Evolutionary conservation across 1,140 invertebrate species (phyloP).

Genomic region (Oryctes rhinoceros): DNA sequence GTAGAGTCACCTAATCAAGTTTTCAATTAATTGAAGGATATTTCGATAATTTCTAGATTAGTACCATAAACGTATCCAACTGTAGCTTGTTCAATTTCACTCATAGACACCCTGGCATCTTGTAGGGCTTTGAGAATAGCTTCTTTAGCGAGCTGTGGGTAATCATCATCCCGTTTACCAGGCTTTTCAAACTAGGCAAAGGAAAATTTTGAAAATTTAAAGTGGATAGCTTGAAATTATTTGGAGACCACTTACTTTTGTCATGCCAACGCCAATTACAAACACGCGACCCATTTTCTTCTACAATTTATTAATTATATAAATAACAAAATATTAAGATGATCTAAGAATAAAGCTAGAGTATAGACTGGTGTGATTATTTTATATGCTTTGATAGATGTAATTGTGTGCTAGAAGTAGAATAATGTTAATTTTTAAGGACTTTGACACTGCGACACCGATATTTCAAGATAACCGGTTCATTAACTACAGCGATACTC

Average conservation of each 20-base stretch:
- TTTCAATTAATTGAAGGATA: neutral
- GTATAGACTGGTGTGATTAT: too few relatives aligned
- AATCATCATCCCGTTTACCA: conserved; percentile 80
- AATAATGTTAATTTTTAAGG: neutral
- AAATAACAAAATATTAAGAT: neutral
- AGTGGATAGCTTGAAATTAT: neutral
- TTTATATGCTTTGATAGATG: neutral
- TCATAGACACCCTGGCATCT: conserved; percentile 86
- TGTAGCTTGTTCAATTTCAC: conserved; percentile 85
- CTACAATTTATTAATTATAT: neutral
- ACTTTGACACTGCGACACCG: neutral
- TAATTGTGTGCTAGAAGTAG: neutral
- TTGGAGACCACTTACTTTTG: conserved; percentile 71
- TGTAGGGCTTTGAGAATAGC: conserved; percentile 87
- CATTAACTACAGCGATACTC: neutral
- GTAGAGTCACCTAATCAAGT: conserved; percentile 86
- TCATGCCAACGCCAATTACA: conserved; percentile 97
- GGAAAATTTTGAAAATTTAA: conserved; percentile 35
- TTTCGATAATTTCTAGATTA: conserved; percentile 38
- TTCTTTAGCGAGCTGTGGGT: conserved; percentile 94
- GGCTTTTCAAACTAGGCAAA: conserved; percentile 84
- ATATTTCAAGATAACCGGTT: conserved; percentile 17
- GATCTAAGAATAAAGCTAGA: too few relatives aligned
- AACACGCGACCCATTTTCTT: conserved; percentile 72
- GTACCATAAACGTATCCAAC: conserved; percentile 94